Evolutionary conservation across 1,140 invertebrate species (phyloP).

Genomic region (Luehdorfia chinensis): DNA sequence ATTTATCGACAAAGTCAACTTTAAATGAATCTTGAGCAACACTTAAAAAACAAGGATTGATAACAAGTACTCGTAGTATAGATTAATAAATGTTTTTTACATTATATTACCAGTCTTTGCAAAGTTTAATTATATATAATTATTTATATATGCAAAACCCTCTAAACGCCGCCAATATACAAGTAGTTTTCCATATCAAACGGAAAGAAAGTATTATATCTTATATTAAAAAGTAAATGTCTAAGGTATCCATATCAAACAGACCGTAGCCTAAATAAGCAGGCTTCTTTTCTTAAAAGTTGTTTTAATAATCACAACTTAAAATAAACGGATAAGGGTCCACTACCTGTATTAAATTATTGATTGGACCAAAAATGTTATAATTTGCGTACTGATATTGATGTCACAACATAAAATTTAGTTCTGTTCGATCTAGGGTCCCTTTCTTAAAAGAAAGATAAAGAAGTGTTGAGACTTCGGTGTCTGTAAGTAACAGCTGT

Average conservation of each 20-base stretch:
- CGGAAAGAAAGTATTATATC: constrained; percentile 3
- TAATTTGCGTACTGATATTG: not conserved
- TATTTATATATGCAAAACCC: not conserved
- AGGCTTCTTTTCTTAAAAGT: not conserved
- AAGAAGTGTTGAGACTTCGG: too few relatives aligned
- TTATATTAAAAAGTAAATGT: constrained; percentile 1
- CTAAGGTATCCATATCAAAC: not conserved
- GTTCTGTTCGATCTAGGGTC: too few relatives aligned
- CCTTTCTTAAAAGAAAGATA: too few relatives aligned
- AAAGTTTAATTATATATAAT: too few relatives aligned
- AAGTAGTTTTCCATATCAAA: not conserved
- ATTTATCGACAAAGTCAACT: too few relatives aligned
- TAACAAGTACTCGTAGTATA: too few relatives aligned
- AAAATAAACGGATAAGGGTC: not conserved
- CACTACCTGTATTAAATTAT: not conserved
- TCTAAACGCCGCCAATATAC: not conserved
- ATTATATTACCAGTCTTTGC: too few relatives aligned
- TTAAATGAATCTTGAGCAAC: too few relatives aligned
- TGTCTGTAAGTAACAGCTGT: too few relatives aligned
- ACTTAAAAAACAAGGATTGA: too few relatives aligned
- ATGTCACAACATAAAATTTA: too few relatives aligned
- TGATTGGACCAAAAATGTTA: not conserved
- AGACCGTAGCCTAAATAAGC: not conserved
- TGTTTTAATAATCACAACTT: constrained; percentile 6
- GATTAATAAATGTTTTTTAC: too few relatives aligned